Percentiles rank a stretch among this genome's conserved stretches.
Evolutionary conservation across 2,888 invertebrate genomes (phyloP).

Genomic region (Leptinotarsa peninsularis): DNA sequence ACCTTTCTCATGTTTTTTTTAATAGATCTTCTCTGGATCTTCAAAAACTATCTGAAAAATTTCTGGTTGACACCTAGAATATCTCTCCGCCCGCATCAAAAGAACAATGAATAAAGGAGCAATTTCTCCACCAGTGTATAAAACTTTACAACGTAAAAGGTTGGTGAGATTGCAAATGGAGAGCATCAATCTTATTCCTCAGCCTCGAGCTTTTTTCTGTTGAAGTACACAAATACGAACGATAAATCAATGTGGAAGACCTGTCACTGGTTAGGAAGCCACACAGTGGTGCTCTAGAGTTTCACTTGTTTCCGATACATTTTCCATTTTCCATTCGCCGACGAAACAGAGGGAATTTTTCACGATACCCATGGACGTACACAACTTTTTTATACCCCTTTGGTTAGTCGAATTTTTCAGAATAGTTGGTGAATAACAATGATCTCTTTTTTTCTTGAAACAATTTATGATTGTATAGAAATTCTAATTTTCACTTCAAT

Average conservation of each 20-base stretch:
- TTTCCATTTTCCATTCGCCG: conserved; percentile 43
- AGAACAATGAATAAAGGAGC: conserved; percentile 18
- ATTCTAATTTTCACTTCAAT: no score
- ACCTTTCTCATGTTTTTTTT: no score
- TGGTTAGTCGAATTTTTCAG: no score
- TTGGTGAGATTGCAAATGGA: conserved; percentile 59
- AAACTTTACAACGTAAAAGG: conserved; percentile 38
- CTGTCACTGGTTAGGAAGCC: conserved; percentile 61
- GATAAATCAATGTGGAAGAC: conserved; percentile 65
- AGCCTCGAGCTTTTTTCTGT: conserved; percentile 60
- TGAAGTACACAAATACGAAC: conserved; percentile 65
- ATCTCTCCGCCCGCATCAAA: no score
- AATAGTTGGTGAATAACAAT: no score
- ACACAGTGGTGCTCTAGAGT: conserved; percentile 50
- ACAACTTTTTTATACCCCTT: not conserved
- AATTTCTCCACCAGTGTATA: conserved; percentile 23
- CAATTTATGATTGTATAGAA: no score
- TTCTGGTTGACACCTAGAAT: no score
- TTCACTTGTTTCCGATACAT: conserved; percentile 45
- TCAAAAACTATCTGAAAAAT: no score
- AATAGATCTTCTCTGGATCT: no score
- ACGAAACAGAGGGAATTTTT: conserved; percentile 7
- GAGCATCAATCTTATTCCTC: conserved; percentile 63
- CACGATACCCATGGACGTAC: not conserved
- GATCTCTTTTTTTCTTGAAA: no score